Conservation (phyloP, 2,113 vertebrate species). For the Malaclemys terrapin region DNA sequence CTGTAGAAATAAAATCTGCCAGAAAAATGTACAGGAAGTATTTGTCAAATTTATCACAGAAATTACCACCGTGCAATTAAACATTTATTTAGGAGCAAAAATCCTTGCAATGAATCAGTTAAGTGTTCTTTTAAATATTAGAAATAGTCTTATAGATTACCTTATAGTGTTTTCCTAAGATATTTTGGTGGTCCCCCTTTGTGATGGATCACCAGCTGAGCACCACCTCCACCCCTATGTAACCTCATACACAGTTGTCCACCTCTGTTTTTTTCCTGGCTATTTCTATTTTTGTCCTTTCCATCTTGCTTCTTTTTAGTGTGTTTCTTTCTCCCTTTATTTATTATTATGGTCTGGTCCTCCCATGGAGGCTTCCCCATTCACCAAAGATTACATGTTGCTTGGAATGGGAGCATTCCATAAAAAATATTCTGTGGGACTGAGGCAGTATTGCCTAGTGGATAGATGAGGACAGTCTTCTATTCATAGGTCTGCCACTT, state of each 20-base stretch:
- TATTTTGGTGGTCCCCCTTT: background rate
- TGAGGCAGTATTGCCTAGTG: background rate
- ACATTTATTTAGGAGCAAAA: background rate
- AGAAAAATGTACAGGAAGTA: background rate
- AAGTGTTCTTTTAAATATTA: slow-evolving; percentile 4
- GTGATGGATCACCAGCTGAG: background rate
- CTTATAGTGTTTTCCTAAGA: background rate
- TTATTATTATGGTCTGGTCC: fast-evolving
- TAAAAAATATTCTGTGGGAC: background rate
- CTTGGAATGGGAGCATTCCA: background rate
- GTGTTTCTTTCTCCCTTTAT: background rate
- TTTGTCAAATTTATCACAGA: background rate
- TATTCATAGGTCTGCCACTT: background rate
- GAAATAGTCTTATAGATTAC: background rate
- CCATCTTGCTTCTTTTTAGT: background rate
- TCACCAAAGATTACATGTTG: background rate
- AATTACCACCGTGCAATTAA: background rate
- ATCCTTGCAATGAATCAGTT: background rate
- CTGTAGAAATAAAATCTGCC: background rate
- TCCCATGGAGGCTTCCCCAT: background rate
- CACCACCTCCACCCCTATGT: too few species aligned
- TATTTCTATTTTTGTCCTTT: background rate
- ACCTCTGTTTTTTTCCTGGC: background rate
- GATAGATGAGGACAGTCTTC: background rate
- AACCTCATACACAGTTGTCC: background rate